Percentiles rank a stretch among this genome's conserved stretches.
Evolutionary conservation across 2,888 invertebrate species (phyloP).

Genomic region (Torymus texanus): DNA sequence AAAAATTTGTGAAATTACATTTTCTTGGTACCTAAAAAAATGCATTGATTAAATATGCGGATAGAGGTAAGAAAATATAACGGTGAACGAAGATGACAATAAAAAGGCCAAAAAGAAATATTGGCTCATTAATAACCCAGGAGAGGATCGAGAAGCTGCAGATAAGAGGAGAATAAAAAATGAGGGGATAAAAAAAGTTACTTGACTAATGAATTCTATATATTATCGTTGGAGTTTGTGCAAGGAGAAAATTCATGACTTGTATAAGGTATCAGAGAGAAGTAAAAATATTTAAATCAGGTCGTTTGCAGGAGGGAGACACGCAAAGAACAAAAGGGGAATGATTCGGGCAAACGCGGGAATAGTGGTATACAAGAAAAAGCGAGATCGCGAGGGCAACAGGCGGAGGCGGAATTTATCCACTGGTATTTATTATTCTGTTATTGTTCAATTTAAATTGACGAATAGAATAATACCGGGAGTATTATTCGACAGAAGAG

Average conservation of each 20-base stretch:
- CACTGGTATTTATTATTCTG: no score
- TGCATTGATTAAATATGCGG: no score
- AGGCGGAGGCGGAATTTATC: no score
- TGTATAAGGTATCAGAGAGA: neutral
- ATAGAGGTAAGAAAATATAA: no score
- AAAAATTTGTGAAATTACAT: no score
- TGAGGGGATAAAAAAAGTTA: slow-evolving; percentile 24
- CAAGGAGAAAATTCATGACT: slow-evolving; percentile 7
- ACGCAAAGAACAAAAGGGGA: neutral
- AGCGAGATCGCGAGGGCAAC: neutral
- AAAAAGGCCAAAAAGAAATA: slow-evolving; percentile 4
- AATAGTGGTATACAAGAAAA: neutral
- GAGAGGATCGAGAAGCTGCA: slow-evolving; percentile 1
- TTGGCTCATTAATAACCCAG: slow-evolving; percentile 15
- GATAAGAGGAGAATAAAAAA: slow-evolving; percentile 29
- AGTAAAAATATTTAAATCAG: slow-evolving; percentile 12
- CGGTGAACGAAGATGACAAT: neutral
- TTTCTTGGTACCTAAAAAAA: no score
- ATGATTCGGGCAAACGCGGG: neutral
- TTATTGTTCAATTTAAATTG: no score
- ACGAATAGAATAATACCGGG: no score
- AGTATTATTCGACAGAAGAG: no score
- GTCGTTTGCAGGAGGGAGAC: neutral
- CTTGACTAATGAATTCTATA: slow-evolving; percentile 44
- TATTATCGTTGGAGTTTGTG: slow-evolving; percentile 16